A percentile compares a stretch with the other conserved stretches of the same genome.
These are phyloP conservation scores for Ondatra zibethicus DNA, from an alignment of 2,113 vertebrate genomes.

Conservation along the genomic window DNA sequence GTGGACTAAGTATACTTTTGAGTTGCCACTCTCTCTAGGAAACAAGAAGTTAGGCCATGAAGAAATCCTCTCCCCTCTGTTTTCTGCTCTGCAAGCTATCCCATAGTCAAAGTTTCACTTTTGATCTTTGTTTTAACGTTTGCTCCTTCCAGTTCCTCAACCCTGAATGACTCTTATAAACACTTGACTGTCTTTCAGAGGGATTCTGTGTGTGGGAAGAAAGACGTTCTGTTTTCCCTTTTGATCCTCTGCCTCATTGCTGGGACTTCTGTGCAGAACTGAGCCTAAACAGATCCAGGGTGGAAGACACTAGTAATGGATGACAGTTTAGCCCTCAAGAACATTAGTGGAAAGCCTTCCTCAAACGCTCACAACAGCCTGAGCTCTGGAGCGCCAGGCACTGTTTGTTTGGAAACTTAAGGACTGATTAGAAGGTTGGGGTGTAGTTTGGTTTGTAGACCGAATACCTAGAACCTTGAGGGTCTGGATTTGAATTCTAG, in stretches of 20 bases:
- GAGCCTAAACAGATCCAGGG: not conserved
- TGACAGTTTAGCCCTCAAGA: not conserved
- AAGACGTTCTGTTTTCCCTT: not conserved
- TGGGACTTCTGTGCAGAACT: not conserved
- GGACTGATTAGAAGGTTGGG: not conserved
- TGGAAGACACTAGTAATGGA: not conserved
- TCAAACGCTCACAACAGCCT: not conserved
- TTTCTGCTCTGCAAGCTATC: not conserved
- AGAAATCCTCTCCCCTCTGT: not conserved
- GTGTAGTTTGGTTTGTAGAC: not conserved
- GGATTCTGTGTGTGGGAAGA: not conserved
- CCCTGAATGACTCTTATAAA: not conserved
- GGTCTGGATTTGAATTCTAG: not conserved
- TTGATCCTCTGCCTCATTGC: not conserved
- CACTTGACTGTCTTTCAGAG: not conserved
- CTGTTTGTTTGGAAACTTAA: not conserved
- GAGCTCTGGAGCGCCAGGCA: not conserved
- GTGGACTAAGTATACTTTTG: not conserved
- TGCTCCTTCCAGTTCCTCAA: not conserved
- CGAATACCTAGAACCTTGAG: not conserved
- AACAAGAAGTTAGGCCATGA: not conserved
- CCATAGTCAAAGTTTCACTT: slow-evolving; percentile 23
- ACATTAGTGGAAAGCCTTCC: not conserved
- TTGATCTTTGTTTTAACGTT: slow-evolving; percentile 19
- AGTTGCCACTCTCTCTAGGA: not conserved